Evolutionary conservation across 2,888 invertebrate genomes (phyloP).

Genomic region (Syritta pipiens): DNA sequence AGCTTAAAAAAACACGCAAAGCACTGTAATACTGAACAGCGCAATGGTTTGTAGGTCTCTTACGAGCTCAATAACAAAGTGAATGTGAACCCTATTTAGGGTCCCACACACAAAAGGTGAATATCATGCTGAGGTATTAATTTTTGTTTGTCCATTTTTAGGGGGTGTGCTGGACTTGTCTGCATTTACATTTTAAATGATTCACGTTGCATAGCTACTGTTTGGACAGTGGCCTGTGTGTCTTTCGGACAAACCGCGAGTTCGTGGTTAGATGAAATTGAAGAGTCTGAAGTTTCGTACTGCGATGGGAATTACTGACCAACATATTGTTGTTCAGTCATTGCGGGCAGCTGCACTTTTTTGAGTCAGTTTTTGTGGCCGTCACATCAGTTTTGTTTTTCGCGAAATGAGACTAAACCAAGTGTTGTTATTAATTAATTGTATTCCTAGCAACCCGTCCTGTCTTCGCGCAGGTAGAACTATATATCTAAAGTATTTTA

Average conservation of each 20-base stretch:
- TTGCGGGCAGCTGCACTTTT: too few species aligned
- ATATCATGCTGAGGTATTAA: neutral
- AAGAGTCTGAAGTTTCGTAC: neutral
- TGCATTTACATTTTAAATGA: slow-evolving; percentile 6
- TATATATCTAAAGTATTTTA: too few species aligned
- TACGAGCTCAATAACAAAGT: slow-evolving; percentile 55
- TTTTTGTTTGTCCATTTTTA: neutral
- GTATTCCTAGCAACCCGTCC: too few species aligned
- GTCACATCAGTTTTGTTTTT: too few species aligned
- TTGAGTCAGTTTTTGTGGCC: too few species aligned
- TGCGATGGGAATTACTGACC: neutral
- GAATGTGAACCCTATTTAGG: slow-evolving; percentile 14
- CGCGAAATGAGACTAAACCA: too few species aligned
- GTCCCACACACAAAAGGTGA: neutral
- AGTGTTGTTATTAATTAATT: too few species aligned
- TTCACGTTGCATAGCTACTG: slow-evolving; percentile 1
- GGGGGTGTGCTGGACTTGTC: slow-evolving; percentile 19
- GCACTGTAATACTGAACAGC: slow-evolving; percentile 29
- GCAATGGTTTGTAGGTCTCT: slow-evolving; percentile 47
- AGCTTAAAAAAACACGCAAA: neutral
- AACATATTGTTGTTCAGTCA: too few species aligned
- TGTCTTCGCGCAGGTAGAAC: too few species aligned
- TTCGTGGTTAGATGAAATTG: neutral
- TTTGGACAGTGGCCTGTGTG: neutral
- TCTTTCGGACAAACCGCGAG: slow-evolving; percentile 5